Evolutionary conservation across 2,888 invertebrate genomes (phyloP).

Genomic region (Fragum fragum): DNA sequence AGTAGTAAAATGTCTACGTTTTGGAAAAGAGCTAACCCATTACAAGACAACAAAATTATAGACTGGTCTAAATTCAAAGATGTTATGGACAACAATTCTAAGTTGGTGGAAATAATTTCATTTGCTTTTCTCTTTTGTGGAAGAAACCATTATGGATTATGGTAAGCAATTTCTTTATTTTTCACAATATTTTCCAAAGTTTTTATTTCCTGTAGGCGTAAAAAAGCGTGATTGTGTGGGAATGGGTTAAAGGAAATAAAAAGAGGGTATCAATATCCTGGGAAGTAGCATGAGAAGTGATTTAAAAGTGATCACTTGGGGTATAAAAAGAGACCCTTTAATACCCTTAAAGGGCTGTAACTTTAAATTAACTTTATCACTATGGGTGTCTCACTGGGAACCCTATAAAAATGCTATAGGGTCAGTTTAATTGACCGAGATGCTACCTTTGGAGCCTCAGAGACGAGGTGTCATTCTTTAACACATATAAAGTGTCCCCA

Average conservation of each 20-base stretch:
- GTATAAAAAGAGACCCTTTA: background rate
- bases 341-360: constrained; percentile 4
- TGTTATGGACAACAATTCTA: too few species aligned
- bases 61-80: too few species aligned
- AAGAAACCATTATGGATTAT: too few species aligned
- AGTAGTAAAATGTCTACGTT: too few species aligned
- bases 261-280: background rate
- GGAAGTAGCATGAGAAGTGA: background rate
- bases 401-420: constrained; percentile 3
- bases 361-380: constrained; percentile 33
- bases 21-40: too few species aligned
- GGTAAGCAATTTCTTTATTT: too few species aligned
- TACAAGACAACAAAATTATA: too few species aligned
- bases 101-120: too few species aligned
- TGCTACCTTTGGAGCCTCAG: constrained; percentile 15
- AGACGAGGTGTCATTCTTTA: constrained; percentile 27
- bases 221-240: background rate
- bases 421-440: constrained; percentile 32
- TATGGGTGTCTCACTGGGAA: constrained; percentile 8
- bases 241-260: background rate
- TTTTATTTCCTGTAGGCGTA: too few species aligned
- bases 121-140: too few species aligned
- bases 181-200: too few species aligned
- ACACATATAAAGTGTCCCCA: background rate
- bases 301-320: background rate